These are phyloP conservation scores for Onchidella celtica DNA, from an alignment of 2,888 invertebrate species.

Conservation along the genomic window DNA sequence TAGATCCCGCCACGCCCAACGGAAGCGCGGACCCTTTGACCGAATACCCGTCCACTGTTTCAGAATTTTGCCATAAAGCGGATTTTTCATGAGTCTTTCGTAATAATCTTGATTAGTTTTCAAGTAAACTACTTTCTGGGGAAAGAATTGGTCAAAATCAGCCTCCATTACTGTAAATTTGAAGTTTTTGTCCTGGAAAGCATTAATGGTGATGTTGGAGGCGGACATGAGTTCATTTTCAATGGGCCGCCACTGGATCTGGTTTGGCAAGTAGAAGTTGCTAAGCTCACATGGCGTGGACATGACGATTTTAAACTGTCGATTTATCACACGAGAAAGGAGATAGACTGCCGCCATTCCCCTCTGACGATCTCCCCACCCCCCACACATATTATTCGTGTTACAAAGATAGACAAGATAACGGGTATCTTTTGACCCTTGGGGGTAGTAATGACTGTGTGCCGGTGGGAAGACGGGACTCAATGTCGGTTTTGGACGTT, in stretches of 20 bases:
- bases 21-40: slow-evolving; percentile 31
- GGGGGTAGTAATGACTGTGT: neutral
- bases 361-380: slow-evolving; percentile 56
- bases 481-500: too few species aligned
- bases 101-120: slow-evolving; percentile 53
- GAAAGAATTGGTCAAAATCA: slow-evolving; percentile 48
- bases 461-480: slow-evolving; percentile 2
- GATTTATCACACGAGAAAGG: slow-evolving; percentile 46
- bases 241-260: slow-evolving; percentile 51
- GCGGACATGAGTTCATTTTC: slow-evolving; percentile 20
- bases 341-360: slow-evolving; percentile 49
- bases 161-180: slow-evolving; percentile 9
- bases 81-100: slow-evolving; percentile 22
- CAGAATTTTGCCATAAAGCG: slow-evolving; percentile 32
- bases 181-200: neutral
- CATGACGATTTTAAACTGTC: slow-evolving; percentile 53
- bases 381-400: slow-evolving; percentile 45
- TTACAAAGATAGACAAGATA: slow-evolving; percentile 55
- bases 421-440: neutral
- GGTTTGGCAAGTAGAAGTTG: slow-evolving; percentile 51
- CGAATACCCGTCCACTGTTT: slow-evolving; percentile 26
- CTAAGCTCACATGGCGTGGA: slow-evolving; percentile 53
- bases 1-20: slow-evolving; percentile 44
- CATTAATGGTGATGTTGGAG: neutral
- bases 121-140: slow-evolving; percentile 51